Evolutionary conservation across 1,140 invertebrate genomes (phyloP).

Genomic region (Panagrolaimus sp.): DNA sequence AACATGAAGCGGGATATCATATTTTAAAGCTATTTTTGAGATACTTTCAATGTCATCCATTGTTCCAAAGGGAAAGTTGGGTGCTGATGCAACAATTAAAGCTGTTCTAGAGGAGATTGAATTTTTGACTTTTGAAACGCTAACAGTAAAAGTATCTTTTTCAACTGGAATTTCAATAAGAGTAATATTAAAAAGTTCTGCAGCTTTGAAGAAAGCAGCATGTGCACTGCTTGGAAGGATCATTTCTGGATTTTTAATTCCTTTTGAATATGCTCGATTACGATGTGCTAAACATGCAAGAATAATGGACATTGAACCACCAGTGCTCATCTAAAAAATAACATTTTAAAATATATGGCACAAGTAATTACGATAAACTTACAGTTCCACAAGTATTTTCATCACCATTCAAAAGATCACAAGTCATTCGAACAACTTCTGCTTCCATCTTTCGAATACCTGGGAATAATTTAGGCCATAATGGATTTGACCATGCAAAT

Average conservation of each 20-base stretch:
- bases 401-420: constrained; percentile 79
- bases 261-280: constrained; percentile 74
- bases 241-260: constrained; percentile 82
- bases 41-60: constrained; percentile 85
- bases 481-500: constrained; percentile 88
- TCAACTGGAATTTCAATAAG: constrained; percentile 74
- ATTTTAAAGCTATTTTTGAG: constrained; percentile 73
- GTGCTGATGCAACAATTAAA: constrained; percentile 88
- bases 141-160: constrained; percentile 66
- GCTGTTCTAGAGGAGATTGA: constrained; percentile 82
- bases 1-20: constrained; percentile 89
- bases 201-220: constrained; percentile 94
- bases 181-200: constrained; percentile 75
- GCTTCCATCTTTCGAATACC: constrained; percentile 97
- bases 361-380: constrained; percentile 56
- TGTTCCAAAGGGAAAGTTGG: constrained; percentile 91
- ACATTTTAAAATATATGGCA: constrained; percentile 9
- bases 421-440: constrained; percentile 84
- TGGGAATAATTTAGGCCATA: constrained; percentile 93
- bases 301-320: constrained; percentile 94
- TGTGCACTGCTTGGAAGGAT: constrained; percentile 82
- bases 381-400: constrained; percentile 78
- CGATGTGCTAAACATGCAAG: constrained; percentile 92
- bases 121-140: constrained; percentile 72
- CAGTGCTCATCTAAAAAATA: constrained; percentile 74